Conservation (phyloP, 2,113 vertebrate species). For the Leucoraja erinaceus region DNA sequence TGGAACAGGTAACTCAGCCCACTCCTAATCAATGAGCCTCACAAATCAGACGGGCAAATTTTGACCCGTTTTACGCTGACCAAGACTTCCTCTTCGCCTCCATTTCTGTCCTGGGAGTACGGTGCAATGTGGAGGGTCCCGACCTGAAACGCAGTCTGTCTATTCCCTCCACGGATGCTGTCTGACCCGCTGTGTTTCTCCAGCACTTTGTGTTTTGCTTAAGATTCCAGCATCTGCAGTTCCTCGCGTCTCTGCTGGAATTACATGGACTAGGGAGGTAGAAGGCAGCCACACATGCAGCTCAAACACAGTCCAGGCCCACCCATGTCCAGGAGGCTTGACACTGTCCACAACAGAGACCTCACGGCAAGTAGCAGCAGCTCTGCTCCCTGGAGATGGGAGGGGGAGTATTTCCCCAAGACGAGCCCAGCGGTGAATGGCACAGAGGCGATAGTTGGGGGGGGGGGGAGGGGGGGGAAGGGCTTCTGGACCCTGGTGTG, state of each 20-base stretch:
- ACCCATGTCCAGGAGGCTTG: neutral
- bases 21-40: neutral
- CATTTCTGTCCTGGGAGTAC: too few species aligned
- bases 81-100: neutral
- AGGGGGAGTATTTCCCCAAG: neutral
- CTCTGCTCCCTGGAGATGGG: neutral
- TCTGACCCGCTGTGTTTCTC: too few species aligned
- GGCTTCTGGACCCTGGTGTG: too few species aligned
- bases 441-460: neutral
- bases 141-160: too few species aligned
- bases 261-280: too few species aligned
- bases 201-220: too few species aligned
- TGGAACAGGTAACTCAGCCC: neutral
- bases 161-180: too few species aligned
- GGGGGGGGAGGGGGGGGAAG: too few species aligned
- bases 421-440: neutral
- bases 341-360: neutral
- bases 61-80: accelerated
- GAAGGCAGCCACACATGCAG: too few species aligned
- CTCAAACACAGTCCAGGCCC: neutral
- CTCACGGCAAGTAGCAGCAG: neutral
- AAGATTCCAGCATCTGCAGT: too few species aligned
- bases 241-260: too few species aligned
- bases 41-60: neutral
- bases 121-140: too few species aligned